Base-by-base conservation (phyloP, 2,797 vertebrate genomes). In the Mus spretus region DNA sequence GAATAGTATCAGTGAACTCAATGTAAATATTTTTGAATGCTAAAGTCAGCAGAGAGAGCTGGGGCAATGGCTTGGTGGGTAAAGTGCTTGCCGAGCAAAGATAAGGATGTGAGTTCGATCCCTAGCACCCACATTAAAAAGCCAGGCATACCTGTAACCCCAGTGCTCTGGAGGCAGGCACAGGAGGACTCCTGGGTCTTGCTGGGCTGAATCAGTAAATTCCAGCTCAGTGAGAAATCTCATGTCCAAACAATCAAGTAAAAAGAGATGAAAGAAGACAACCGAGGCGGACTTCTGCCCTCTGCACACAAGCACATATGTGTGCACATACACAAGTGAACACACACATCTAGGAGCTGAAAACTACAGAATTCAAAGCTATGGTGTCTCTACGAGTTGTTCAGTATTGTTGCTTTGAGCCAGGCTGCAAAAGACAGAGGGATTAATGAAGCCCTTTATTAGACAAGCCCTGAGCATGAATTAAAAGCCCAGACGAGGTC, bases 401-500 rank as follows among this genome's bases (percentile, higher is more conserved):
- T 79, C 78, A 90, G 63, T 63, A 37, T 78, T 61, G 90, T 63
- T 81, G 82, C 77, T 94, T 61, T 31, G 57, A 89, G 92, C 59
- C 61, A 31, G 85, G 57, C 89, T 90, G 63, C 63, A 80, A 90
- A 90, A 55, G 91, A 92, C 79, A 72, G 85, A 94, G 50, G 85
- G 26, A 90, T 94, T 93, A 90, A 95, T 95, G 91, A 95, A 93
- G 31, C 28, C 84, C 72, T n/a, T 10, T 74, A 89, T 28, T 70
- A 86, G 70, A 88, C 50, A 89, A 89, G 93, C 85, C 61, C 63
- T 19, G 61, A 86, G 78, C 84, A 59, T 65, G 96, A 89, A 93
- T 94, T 93, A 92, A 96, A 95, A 97, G 93, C 91, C 77, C 87
- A n/a, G 55, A 85, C 53, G 57, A 88, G 88, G 26, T 96, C 94